Base-by-base conservation (phyloP, 2,113 vertebrate species). In the Toxostoma redivivum region DNA sequence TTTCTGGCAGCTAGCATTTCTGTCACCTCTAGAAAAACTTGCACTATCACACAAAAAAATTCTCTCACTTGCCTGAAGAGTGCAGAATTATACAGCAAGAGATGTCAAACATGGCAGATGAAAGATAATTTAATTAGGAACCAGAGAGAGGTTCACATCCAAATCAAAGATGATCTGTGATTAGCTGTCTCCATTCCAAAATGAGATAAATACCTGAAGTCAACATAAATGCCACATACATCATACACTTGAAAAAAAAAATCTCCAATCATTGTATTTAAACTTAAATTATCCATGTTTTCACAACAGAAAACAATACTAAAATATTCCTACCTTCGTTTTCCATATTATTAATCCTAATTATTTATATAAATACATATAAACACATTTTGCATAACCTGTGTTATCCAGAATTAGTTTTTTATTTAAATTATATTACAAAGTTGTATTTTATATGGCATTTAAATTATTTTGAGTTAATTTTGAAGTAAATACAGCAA, bases 1-100 rank as follows among this genome's bases (percentile, higher is more conserved):
- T 35, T 57, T 48, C 35, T 42, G 60, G 44, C 70, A 65, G 42
- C 35, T 48, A 40, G 10, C 7, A 40, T 48, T 85, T 30, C 20
- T 30, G 42, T 35, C 30, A 40, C 31, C 12, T 19, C 70, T 16
- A 30, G 42, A 47, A 85, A 74, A 85, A 12, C 30, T 40, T 65
- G 30, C 12, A 48, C 7, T 57, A 20, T 31, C 51, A 76, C 30
- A 85, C 16, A 30, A 66, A 81, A 81, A 48, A 85, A 48, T 57
- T 28, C 82, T 76, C 86, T 47, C 42, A 28, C n/a, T 78, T 74
- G 86, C 83, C 92, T 88, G 83, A 93, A 91, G 92, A 91, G 80
- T 47, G 91, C 80, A 95, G 92, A 88, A 91, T 86, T 51, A 81
- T 37, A 80, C 77, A 16, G 47, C 33, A 44, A 92, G 24, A 42